Conservation (phyloP, 2,797 vertebrate species). For the Remorina albescens region DNA sequence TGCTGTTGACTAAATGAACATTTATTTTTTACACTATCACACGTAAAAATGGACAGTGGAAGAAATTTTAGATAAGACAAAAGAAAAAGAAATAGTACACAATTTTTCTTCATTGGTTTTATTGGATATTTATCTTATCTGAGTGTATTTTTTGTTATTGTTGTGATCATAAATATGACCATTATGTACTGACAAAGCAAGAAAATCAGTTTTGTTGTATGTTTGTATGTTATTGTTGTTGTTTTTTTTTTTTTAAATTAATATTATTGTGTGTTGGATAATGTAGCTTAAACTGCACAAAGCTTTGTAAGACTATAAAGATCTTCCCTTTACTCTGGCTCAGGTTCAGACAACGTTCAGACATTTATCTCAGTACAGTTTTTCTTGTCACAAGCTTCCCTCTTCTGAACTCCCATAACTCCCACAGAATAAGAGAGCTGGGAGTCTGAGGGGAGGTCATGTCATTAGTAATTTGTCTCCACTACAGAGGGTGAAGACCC, state of each 20-base stretch:
- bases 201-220: no score
- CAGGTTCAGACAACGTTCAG: constrained; percentile 63
- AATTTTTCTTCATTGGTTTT: no score
- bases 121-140: no score
- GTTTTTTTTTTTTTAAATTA: background rate
- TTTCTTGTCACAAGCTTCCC: constrained; percentile 46
- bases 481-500: constrained; percentile 43
- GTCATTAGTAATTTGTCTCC: constrained; percentile 69
- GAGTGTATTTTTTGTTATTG: no score
- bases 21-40: background rate
- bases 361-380: constrained; percentile 42
- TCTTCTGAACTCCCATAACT: constrained; percentile 44
- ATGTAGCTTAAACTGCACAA: background rate
- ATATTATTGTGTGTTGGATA: no score
- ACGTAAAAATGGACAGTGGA: no score
- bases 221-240: no score
- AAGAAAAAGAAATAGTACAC: no score
- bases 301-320: background rate
- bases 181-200: background rate
- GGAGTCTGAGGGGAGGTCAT: constrained; percentile 55
- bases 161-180: background rate
- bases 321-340: constrained; percentile 8
- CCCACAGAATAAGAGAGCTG: constrained; percentile 40
- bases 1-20: background rate
- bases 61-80: no score